These are phyloP conservation scores for Lamproptera curius DNA, from an alignment of 2,888 invertebrate species.

Conservation along the genomic window DNA sequence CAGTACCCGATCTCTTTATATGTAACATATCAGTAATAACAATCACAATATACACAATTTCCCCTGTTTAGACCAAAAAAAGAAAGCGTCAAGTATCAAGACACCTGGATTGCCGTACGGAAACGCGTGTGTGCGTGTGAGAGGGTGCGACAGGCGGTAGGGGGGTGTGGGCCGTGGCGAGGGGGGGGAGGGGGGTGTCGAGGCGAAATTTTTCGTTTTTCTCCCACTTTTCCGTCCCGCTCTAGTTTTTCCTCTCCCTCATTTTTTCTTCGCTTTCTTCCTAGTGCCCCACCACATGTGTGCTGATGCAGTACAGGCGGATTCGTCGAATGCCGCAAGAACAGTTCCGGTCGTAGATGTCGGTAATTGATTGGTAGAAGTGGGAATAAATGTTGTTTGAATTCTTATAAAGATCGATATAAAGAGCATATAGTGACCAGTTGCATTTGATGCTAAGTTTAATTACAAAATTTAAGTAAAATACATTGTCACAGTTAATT, in stretches of 20 bases:
- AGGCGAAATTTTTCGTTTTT: slow-evolving; percentile 77
- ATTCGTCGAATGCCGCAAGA: slow-evolving; percentile 34
- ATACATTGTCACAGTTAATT: too few species aligned
- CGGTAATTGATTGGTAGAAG: too few species aligned
- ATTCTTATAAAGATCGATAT: too few species aligned
- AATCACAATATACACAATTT: too few species aligned
- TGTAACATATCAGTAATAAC: not conserved
- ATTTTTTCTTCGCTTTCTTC: slow-evolving; percentile 77
- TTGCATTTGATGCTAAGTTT: too few species aligned
- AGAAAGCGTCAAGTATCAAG: slow-evolving; percentile 39
- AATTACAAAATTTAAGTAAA: too few species aligned
- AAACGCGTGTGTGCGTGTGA: slow-evolving; percentile 64
- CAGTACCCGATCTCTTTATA: too few species aligned
- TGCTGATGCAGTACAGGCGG: slow-evolving; percentile 52
- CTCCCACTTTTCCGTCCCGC: slow-evolving; percentile 77
- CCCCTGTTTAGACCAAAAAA: not conserved
- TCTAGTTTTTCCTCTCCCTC: slow-evolving; percentile 78
- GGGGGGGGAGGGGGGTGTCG: slow-evolving; percentile 41
- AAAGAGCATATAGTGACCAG: too few species aligned
- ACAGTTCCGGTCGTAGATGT: slow-evolving; percentile 65
- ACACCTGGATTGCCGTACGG: slow-evolving; percentile 26
- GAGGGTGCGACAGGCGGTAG: slow-evolving; percentile 40
- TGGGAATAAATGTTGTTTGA: too few species aligned
- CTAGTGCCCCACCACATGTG: slow-evolving; percentile 78
- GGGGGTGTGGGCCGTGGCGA: slow-evolving; percentile 29